Evolutionary conservation across 1,140 invertebrate genomes (phyloP), one percentile per base, ranked within the genome.

Genomic region (Hypsibius dujardini): DNA sequence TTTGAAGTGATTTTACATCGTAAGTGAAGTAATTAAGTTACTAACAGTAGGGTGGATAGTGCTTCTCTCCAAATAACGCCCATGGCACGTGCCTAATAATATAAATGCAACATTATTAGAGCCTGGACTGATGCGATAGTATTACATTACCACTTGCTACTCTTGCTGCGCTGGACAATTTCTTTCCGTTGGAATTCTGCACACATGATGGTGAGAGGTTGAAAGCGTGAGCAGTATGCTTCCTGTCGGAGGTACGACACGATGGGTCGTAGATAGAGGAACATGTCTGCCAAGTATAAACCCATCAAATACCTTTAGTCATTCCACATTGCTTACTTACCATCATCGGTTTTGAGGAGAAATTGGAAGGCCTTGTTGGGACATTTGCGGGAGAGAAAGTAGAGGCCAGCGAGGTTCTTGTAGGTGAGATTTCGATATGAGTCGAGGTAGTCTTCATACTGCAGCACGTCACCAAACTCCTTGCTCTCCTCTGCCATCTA

Each of bases 371-470:
- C 85, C 47, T 86, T 87, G 74, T 83, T 80, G 73, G 75, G 73
- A 77, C 80, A 85, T 79, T 86, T 83, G 76, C 86, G 85, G 2
- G 84, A 82, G 59, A 86, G 84, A 86, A 88, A 92, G 77, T 89
- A 88, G n/a, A 92, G 82, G 1, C 84, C 86, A 84, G 89, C 88
- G 1, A 88, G 85, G 78, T 90, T 88, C 79, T 92, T 92, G 76
- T 90, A 89, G 1, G 89, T 90, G 79, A 92, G 84, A 79, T 92
- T 92, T 73, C 85, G 83, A 76, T 92, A 92, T 47, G 82, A 82
- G 80, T 92, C 90, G 3, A 82, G 71, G 77, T 90, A 91, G 74
- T 84, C 85, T 28, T 28, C 28, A 46, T 88, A 88, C 80, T 90
- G 87, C 46, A 91, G 83, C 71, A 92, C 82, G 77, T 92, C 90